A percentile compares a stretch with the other conserved stretches of the same genome.
phyloP scores from a whole-genome alignment of 2,113 vertebrate genomes.

The Salvelinus alpinus region DNA sequence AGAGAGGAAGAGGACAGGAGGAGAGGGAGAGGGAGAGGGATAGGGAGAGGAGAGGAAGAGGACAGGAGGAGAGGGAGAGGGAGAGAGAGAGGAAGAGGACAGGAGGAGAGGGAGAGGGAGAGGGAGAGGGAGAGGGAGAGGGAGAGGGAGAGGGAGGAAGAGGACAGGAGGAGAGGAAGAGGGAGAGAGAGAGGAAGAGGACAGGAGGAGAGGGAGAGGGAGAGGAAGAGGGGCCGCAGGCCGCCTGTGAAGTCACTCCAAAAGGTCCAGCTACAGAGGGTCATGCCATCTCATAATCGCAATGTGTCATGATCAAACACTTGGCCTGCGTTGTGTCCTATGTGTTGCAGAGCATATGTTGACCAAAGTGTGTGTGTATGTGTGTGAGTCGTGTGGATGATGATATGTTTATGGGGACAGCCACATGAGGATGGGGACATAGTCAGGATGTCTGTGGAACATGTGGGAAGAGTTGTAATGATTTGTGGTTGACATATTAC shows the following conservation, averaged over 20 bases:
- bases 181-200: too few relatives aligned
- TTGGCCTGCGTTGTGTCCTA: slow-evolving; percentile 48
- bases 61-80: too few relatives aligned
- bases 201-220: slow-evolving; percentile 43
- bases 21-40: too few relatives aligned
- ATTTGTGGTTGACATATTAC: slow-evolving; percentile 63
- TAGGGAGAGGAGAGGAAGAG: too few relatives aligned
- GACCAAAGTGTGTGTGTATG: slow-evolving; percentile 44
- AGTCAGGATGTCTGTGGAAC: slow-evolving; percentile 56
- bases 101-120: too few relatives aligned
- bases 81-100: too few relatives aligned
- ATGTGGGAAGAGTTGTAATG: slow-evolving; percentile 43
- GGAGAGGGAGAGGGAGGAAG: too few relatives aligned
- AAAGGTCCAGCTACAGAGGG: slow-evolving; percentile 28
- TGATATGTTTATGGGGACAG: slow-evolving; percentile 50
- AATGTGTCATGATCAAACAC: slow-evolving; percentile 42
- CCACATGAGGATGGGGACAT: slow-evolving; percentile 32
- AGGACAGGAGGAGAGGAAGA: too few relatives aligned
- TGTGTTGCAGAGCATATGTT: slow-evolving; percentile 47
- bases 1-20: too few relatives aligned
- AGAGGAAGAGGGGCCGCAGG: slow-evolving; percentile 2
- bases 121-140: too few relatives aligned
- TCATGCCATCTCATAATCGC: neutral
- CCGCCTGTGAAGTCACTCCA: slow-evolving; percentile 46
- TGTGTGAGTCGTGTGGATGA: slow-evolving; percentile 35